These are phyloP conservation scores for Lithobates pipiens DNA, from an alignment of 2,797 vertebrate genomes.

Conservation along the genomic window DNA sequence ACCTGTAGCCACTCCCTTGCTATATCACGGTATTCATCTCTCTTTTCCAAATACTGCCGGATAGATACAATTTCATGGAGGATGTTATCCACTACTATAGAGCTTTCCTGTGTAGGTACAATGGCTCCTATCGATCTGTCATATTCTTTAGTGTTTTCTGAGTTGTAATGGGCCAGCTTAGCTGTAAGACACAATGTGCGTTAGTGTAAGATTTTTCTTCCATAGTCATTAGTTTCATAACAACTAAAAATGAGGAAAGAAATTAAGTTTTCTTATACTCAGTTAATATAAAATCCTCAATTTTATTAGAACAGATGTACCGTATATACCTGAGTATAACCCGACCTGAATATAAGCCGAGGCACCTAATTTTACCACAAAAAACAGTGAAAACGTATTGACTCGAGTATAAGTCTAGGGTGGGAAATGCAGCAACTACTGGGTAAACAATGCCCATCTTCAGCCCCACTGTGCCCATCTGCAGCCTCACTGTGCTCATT, in stretches of 20 bases:
- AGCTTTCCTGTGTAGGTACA: slow-evolving; percentile 70
- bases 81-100: slow-evolving; percentile 75
- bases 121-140: slow-evolving; percentile 63
- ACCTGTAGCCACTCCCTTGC: slow-evolving; percentile 94
- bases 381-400: no score
- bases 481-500: no score
- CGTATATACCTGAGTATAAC: no score
- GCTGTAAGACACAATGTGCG: slow-evolving; percentile 68
- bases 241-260: background rate
- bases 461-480: no score
- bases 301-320: no score
- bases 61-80: slow-evolving; percentile 87
- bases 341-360: no score
- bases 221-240: background rate
- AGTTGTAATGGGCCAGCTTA: slow-evolving; percentile 77
- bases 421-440: no score
- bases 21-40: slow-evolving; percentile 83
- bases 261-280: no score
- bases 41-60: slow-evolving; percentile 87
- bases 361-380: no score
- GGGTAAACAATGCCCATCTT: no score
- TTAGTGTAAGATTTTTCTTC: background rate
- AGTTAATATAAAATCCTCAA: no score
- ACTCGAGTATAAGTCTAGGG: no score
- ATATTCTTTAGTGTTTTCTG: slow-evolving; percentile 70